Evolutionary conservation across 1,140 invertebrate genomes (phyloP).

Genomic region (Sycophaga agraensis): DNA sequence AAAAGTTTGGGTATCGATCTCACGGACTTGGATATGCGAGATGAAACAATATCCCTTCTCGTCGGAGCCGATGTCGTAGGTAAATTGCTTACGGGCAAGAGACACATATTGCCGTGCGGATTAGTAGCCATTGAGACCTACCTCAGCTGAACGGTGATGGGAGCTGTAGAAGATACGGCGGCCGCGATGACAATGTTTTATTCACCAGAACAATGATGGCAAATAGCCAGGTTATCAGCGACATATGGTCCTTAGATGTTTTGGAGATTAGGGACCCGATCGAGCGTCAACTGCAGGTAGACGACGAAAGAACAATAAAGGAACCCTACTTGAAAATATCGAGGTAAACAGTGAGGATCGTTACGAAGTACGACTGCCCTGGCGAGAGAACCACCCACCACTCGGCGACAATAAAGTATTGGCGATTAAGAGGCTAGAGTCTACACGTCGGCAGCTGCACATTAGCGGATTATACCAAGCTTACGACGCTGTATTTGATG

Average conservation of each 20-base stretch:
- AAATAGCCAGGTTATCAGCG: constrained; percentile 23
- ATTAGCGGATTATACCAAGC: constrained; percentile 20
- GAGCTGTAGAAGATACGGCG: constrained; percentile 22
- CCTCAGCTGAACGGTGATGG: constrained; percentile 41
- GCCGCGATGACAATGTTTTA: constrained; percentile 11
- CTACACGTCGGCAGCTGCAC: constrained; percentile 30
- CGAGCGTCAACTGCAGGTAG: constrained; percentile 31
- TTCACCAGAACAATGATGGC: constrained; percentile 21
- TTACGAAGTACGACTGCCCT: constrained; percentile 40
- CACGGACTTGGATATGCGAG: constrained; percentile 6
- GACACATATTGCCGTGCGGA: constrained; percentile 24
- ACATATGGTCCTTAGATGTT: constrained; percentile 47
- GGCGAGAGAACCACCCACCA: constrained; percentile 18
- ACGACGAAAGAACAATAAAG: neutral
- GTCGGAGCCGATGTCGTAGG: constrained; percentile 42
- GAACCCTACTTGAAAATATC: constrained; percentile 36
- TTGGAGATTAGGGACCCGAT: constrained; percentile 44
- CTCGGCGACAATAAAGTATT: constrained; percentile 12
- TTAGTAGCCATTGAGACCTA: constrained; percentile 38
- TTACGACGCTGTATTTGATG: constrained; percentile 32
- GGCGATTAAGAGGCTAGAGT: neutral
- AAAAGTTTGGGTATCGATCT: constrained; percentile 26
- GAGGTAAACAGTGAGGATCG: constrained; percentile 33
- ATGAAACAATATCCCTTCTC: constrained; percentile 31
- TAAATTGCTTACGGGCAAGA: constrained; percentile 38